These are phyloP conservation scores for Aphaenogaster rudis DNA, from an alignment of 1,140 invertebrate genomes.

Conservation along the genomic window DNA sequence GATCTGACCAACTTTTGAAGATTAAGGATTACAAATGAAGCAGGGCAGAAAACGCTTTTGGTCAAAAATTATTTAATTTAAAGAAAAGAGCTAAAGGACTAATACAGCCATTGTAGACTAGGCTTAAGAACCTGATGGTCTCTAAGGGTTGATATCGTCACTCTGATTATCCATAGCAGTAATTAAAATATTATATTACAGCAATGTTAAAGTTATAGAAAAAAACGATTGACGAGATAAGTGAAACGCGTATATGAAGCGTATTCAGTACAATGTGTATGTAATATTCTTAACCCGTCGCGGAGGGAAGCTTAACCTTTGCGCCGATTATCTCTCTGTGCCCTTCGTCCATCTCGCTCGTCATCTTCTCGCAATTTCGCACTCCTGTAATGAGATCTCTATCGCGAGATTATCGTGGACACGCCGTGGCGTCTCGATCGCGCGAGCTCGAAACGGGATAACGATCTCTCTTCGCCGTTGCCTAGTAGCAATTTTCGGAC, in stretches of 20 bases:
- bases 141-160: background rate
- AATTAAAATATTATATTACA: background rate
- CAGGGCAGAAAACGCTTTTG: too few species aligned
- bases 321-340: slow-evolving; percentile 55
- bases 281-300: slow-evolving; percentile 26
- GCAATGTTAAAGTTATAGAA: background rate
- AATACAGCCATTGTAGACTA: too few species aligned
- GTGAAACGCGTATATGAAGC: background rate
- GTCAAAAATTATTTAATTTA: too few species aligned
- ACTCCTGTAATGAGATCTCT: slow-evolving; percentile 68
- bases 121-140: background rate
- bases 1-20: too few species aligned
- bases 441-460: slow-evolving; percentile 56
- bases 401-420: slow-evolving; percentile 51
- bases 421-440: slow-evolving; percentile 31
- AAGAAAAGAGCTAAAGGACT: too few species aligned
- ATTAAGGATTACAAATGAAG: too few species aligned
- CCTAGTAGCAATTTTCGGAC: slow-evolving; percentile 63
- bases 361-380: slow-evolving; percentile 55
- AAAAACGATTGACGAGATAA: background rate
- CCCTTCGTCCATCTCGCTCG: slow-evolving; percentile 8
- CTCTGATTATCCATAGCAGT: background rate
- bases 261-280: background rate
- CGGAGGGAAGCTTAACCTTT: slow-evolving; percentile 69
- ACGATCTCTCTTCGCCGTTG: slow-evolving; percentile 50